Conservation (phyloP, 2,113 vertebrate species). For the Oplegnathus fasciatus region DNA sequence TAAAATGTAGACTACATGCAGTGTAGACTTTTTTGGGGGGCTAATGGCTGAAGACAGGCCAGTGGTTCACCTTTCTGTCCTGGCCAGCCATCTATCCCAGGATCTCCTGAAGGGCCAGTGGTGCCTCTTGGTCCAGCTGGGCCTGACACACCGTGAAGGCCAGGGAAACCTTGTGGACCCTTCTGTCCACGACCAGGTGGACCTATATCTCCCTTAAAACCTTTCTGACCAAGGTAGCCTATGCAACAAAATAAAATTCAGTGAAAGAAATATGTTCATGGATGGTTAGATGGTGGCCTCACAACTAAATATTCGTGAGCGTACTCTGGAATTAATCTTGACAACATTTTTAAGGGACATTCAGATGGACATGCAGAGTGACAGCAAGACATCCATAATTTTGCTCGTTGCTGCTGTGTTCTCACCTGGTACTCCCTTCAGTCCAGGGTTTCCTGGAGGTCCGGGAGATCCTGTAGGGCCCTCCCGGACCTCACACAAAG, state of each 20-base stretch:
- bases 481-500: constrained; percentile 11
- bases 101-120: constrained; percentile 66
- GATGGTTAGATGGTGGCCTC: neutral
- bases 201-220: constrained; percentile 65
- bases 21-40: neutral
- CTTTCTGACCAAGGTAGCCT: constrained; percentile 70
- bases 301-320: neutral
- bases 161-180: constrained; percentile 66
- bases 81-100: constrained; percentile 55
- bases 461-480: constrained; percentile 25
- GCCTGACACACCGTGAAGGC: constrained; percentile 64
- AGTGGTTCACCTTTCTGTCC: constrained; percentile 72
- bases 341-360: neutral
- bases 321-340: neutral
- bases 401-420: neutral
- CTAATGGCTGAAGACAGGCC: neutral
- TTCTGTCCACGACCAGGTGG: constrained; percentile 58
- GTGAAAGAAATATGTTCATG: neutral
- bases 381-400: neutral
- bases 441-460: constrained; percentile 59
- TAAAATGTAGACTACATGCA: neutral
- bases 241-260: neutral
- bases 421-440: constrained; percentile 56
- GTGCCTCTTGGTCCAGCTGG: constrained; percentile 57
- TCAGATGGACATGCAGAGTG: neutral